These are phyloP conservation scores for Pandemis corylana DNA, from an alignment of 2,888 invertebrate species.

Conservation along the genomic window DNA sequence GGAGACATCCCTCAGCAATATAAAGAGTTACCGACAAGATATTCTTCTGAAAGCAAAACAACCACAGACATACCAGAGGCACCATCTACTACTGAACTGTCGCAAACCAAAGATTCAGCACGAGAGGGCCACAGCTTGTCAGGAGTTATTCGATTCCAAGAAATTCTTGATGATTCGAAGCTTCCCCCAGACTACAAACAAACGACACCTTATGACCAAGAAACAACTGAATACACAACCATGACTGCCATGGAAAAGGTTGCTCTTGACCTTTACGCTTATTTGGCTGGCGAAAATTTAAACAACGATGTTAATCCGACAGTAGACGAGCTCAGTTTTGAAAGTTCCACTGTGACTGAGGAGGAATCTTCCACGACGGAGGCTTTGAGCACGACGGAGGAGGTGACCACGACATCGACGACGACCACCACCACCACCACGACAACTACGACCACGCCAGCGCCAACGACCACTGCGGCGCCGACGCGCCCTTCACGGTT, in stretches of 20 bases:
- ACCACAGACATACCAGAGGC: conserved; percentile 85
- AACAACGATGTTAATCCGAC: conserved; percentile 84
- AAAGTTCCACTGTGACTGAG: conserved; percentile 71
- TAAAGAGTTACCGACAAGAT: conserved; percentile 76
- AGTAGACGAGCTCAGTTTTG: conserved; percentile 65
- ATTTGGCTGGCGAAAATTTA: conserved; percentile 87
- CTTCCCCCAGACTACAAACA: conserved; percentile 72
- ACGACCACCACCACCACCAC: conserved; percentile 80
- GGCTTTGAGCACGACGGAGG: conserved; percentile 75
- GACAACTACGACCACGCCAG: conserved; percentile 82
- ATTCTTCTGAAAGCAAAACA: conserved; percentile 78
- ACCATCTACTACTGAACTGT: conserved; percentile 59
- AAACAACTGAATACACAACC: conserved; percentile 86
- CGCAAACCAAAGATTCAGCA: conserved; percentile 66
- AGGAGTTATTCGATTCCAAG: conserved; percentile 71
- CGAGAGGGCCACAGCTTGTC: conserved; percentile 76
- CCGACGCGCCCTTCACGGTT: conserved; percentile 78
- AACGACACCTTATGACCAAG: conserved; percentile 74
- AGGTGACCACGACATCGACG: conserved; percentile 81
- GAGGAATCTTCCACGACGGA: conserved; percentile 78
- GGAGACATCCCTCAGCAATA: conserved; percentile 84
- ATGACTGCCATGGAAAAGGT: conserved; percentile 92
- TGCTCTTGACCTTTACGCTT: conserved; percentile 92
- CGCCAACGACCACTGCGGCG: conserved; percentile 74
- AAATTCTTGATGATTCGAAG: conserved; percentile 76